Base-by-base conservation (phyloP, 2,797 vertebrate species). In the Pyrocephalus nanus region DNA sequence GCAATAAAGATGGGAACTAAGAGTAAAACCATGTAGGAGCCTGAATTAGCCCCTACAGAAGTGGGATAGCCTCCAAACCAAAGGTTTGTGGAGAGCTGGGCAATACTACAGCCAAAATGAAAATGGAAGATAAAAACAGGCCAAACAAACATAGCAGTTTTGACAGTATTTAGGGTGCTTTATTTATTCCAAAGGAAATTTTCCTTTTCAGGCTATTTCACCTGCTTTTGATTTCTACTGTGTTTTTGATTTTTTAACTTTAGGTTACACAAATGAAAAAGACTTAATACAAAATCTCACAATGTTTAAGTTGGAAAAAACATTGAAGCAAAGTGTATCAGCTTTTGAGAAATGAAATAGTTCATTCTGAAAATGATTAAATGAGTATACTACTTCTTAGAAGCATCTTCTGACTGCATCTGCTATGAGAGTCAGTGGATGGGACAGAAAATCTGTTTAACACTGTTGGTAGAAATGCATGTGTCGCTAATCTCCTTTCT, bases 371-470 rank as follows among this genome's bases (percentile, higher is more conserved):
- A 95, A 86, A 91, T 20, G 1, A 65, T 88, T 54, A 72, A 69
- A 54, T 78, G 45, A 93, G 23, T 9, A 32, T 65, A 82, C 84
- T 54, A 48, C 20, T 45, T 78, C 38, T 65, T 84, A 72, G 76
- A 40, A 86, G 29, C 15, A 88, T 55, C 48, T 95, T 96, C 64
- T 78, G 36, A 84, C 40, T 81, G 42, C 53, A 83, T 90, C 80
- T 92, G 58, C 54, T 90, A 4, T 72, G 26, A 70, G 17, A 62
- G 21, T 74, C 32, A 21, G 48, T 76, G 51, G 32, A 81, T 9
- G 17, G 73, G 73, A 81, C 32, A 61, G 32, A 57, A 94, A 94
- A 90, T 84, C 62, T 88, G 55, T 81, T 81, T 76, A 88, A 91
- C 87, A 90, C 43, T 81, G 70, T 34, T 86, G 34, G 8, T 66